Base-by-base conservation (phyloP, 1,140 invertebrate genomes). In the Batillaria attramentaria region DNA sequence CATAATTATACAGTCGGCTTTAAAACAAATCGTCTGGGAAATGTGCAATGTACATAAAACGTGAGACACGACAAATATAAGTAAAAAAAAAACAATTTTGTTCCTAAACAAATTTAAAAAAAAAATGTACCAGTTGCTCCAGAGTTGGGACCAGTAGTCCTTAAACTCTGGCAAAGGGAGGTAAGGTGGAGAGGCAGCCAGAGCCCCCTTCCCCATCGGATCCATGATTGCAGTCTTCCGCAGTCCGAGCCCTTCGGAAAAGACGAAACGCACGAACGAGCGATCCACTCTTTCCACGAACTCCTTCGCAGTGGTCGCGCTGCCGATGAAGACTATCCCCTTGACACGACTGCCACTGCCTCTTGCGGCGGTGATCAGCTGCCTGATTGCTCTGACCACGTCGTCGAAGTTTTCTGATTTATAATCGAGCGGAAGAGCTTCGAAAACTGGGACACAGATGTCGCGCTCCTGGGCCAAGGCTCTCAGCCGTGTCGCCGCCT, bases 111-210 rank as follows among this genome's bases (percentile, higher is more conserved):
- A n/a, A n/a, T n/a, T n/a, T n/a, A n/a, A n/a, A n/a, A n/a, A n/a
- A n/a, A n/a, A n/a, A n/a, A n/a, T n/a, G n/a, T 70, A 46, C 68
- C 68, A 42, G n/a, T 75, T 43, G 6, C 54, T 42, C 73, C 73
- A 75, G n/a, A 75, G 31, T 6, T 37, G 41, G 24, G 60, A 62
- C 73, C 73, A 75, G 6, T 62, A 62, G 24, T 35, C 5, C 10
- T 39, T 33, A n/a, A 75, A 75, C 57, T 75, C 73, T 1, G 73
- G 73, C 73, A 75, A n/a, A 24, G 54, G 73, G 57, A 75, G 39
- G 37, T 62, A 75, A 28, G 73, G 73, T 3, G 73, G 73, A 1
- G 73, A 33, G 18, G 73, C 57, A 0, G 28, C 54, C n/a, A 75
- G 57, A 8, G 73, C 73, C 54, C 73, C 73, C 13, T 42, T 57